These are phyloP conservation scores for Clarias pachynema DNA, from an alignment of 2,797 vertebrate species.

Conservation along the genomic window DNA sequence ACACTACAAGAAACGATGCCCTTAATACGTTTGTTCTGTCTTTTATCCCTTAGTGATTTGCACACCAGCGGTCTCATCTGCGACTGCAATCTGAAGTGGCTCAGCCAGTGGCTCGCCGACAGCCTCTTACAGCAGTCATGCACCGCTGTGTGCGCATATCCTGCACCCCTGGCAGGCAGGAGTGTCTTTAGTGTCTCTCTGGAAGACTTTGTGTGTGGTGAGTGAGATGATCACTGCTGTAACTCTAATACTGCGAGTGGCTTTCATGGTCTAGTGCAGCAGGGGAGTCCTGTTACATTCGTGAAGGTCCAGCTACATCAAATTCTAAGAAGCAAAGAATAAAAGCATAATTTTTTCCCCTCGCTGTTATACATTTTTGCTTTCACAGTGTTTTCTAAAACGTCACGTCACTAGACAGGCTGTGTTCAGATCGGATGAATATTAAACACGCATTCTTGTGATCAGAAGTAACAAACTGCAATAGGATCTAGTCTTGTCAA, in stretches of 20 bases:
- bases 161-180: slow-evolving; percentile 87
- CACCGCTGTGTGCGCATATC: slow-evolving; percentile 87
- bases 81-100: slow-evolving; percentile 97
- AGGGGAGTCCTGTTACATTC: not conserved
- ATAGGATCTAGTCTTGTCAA: not conserved
- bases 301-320: not conserved
- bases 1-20: not conserved
- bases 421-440: not conserved
- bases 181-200: slow-evolving; percentile 85
- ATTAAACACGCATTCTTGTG: not conserved
- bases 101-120: slow-evolving; percentile 92
- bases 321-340: not conserved
- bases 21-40: slow-evolving; percentile 53
- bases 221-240: slow-evolving; percentile 78
- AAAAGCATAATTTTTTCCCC: not conserved
- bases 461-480: not conserved
- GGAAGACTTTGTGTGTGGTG: slow-evolving; percentile 95
- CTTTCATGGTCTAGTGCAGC: not conserved
- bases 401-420: not conserved
- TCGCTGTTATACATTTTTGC: not conserved
- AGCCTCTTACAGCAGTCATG: slow-evolving; percentile 82
- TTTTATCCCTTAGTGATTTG: slow-evolving; percentile 78
- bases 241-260: slow-evolving; percentile 56
- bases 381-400: not conserved
- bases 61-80: slow-evolving; percentile 96